phyloP scores from a whole-genome alignment of 2,888 invertebrate genomes.

The Xanthorhoe designata region DNA sequence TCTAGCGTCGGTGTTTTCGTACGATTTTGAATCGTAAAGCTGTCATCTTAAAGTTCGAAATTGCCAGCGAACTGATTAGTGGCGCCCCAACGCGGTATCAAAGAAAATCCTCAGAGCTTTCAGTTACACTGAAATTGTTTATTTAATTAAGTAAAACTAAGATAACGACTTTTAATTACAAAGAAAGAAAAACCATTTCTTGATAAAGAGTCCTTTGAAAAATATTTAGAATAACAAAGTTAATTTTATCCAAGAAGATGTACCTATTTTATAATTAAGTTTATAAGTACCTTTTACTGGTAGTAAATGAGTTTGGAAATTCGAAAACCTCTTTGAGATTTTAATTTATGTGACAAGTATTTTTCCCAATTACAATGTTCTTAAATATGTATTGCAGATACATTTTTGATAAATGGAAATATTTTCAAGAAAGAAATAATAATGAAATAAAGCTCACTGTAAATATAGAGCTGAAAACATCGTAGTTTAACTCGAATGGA shows the following conservation, averaged over 20 bases:
- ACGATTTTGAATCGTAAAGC: constrained; percentile 28
- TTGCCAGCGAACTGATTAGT: constrained; percentile 25
- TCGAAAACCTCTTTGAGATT: no score
- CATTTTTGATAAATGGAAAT: neutral
- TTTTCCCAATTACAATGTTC: no score
- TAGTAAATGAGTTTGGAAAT: no score
- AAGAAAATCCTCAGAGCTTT: constrained; percentile 28
- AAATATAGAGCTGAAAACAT: constrained; percentile 3
- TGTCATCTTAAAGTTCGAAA: constrained; percentile 23
- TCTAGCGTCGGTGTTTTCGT: constrained; percentile 22
- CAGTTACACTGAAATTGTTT: constrained; percentile 24
- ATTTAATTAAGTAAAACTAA: constrained; percentile 30
- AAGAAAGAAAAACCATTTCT: neutral
- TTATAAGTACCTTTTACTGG: no score
- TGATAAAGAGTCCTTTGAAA: neutral
- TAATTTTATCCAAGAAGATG: no score
- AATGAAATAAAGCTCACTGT: neutral
- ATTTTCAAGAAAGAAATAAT: neutral
- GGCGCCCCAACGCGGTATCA: constrained; percentile 25
- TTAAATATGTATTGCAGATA: no score
- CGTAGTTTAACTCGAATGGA: constrained; percentile 21
- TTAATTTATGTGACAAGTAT: no score
- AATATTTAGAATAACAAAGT: no score
- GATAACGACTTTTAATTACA: neutral
- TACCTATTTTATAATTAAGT: no score